Evolutionary conservation across 2,888 invertebrate species (phyloP), one percentile per base, ranked within the genome.

Genomic region (Dione vanillae): DNA sequence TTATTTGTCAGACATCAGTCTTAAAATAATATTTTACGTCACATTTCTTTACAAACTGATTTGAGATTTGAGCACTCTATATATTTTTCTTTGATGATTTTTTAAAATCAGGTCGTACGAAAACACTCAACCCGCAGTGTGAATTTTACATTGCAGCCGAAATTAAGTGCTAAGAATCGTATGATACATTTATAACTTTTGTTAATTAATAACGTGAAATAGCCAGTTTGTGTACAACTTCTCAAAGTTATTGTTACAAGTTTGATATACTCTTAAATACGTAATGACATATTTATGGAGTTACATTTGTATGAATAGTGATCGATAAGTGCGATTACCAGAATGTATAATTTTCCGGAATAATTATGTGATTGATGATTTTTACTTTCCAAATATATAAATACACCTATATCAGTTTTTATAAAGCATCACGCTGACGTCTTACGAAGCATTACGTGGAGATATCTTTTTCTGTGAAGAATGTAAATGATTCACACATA

Each of bases 291-390:
- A 37, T 49, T 37, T 59, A 51, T 37, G 35, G 62, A 47, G 62
- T 59, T 68, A 52, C n/a, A n/a, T n/a, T n/a, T n/a, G n/a, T n/a
- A n/a, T 27, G 27, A 27, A 19, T 12, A 56, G 49, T 72, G 72
- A 72, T 72, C 58, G 69, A 70, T 72, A 14, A 35, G 14, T 56
- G 12, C 8, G 27, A 27, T 62, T 61, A 51, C 37, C 58, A 67
- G 62, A 70, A 64, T 56, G 51, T 35, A 9, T 62, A 20, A 19
- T 40, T 67, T 72, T 67, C 67, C 64, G 56, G 58, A 52, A 70
- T 59, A 66, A 12, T 61, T 35, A 16, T 37, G 12, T 70, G 72
- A 72, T 70, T 51, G 72, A 72, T 72, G 70, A 67, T 67, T 62
- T 49, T 9, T 45, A 27, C n/a, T 45, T 19, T 19, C 7, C 12